A percentile compares a stretch with the other conserved stretches of the same genome.
Conservation (phyloP, 23 tunicate genomes). For the Styela clava region DNA sequence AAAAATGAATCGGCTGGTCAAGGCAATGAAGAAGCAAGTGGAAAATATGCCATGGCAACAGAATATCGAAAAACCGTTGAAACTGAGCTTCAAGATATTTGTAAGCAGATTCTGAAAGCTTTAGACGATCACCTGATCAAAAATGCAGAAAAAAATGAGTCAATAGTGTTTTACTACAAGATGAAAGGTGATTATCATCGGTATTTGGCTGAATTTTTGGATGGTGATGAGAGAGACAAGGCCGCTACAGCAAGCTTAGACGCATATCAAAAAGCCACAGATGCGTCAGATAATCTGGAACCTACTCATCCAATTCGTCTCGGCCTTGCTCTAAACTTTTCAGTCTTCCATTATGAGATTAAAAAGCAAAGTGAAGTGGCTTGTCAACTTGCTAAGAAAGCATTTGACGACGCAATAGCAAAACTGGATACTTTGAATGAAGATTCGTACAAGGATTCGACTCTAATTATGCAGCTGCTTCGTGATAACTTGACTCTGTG, state of each 20-base stretch:
- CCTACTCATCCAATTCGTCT: slow-evolving; percentile 34
- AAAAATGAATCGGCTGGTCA: slow-evolving; percentile 2
- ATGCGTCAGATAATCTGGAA: neutral
- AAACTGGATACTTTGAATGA: slow-evolving; percentile 22
- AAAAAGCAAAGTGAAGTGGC: slow-evolving; percentile 14
- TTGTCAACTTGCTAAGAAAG: slow-evolving; percentile 27
- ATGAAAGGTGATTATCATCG: slow-evolving; percentile 95
- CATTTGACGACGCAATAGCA: slow-evolving; percentile 34
- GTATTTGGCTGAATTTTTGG: slow-evolving; percentile 77
- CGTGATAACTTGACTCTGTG: slow-evolving; percentile 35
- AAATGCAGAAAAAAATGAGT: neutral
- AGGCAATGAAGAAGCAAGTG: neutral
- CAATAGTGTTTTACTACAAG: slow-evolving; percentile 73
- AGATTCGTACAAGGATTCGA: slow-evolving; percentile 36
- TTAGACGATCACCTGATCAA: slow-evolving; percentile 4
- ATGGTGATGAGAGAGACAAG: slow-evolving; percentile 23
- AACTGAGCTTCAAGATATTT: slow-evolving; percentile 56
- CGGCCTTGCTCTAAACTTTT: slow-evolving; percentile 40
- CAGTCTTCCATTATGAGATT: slow-evolving; percentile 43
- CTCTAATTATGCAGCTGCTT: slow-evolving; percentile 30
- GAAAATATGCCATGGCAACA: neutral
- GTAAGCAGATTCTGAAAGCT: slow-evolving; percentile 42
- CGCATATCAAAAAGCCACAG: slow-evolving; percentile 44
- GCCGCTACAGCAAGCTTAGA: slow-evolving; percentile 51
- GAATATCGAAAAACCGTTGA: slow-evolving; percentile 37